Evolutionary conservation across 2,113 vertebrate species (phyloP).

Genomic region (Pachycephala philippinensis): DNA sequence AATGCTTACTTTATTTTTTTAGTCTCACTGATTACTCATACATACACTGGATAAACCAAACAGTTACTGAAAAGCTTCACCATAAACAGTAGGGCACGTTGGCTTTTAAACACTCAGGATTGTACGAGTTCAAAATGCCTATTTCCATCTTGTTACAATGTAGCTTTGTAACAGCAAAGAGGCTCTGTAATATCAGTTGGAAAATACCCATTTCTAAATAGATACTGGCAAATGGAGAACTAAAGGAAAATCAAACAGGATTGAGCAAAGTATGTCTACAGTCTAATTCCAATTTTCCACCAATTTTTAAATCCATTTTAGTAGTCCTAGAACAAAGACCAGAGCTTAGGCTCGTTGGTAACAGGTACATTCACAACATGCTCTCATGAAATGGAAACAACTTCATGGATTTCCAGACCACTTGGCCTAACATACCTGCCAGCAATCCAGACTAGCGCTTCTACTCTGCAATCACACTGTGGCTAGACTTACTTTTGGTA

Average conservation of each 20-base stretch:
- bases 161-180: background rate
- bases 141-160: background rate
- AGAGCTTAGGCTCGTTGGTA: background rate
- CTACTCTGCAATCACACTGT: background rate
- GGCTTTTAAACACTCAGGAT: background rate
- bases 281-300: background rate
- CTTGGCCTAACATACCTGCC: rapidly evolving
- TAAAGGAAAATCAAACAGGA: background rate
- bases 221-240: background rate
- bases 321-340: background rate
- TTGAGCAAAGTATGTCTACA: background rate
- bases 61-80: background rate
- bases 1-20: background rate
- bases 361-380: background rate
- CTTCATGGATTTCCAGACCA: background rate
- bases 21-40: background rate
- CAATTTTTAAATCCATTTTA: background rate
- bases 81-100: background rate
- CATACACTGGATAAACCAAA: background rate
- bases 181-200: background rate
- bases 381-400: background rate
- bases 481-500: conserved; percentile 77
- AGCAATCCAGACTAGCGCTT: background rate
- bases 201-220: background rate
- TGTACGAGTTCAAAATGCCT: background rate